Conservation (phyloP, 2,797 vertebrate species). For the Gorsachius magnificus region DNA sequence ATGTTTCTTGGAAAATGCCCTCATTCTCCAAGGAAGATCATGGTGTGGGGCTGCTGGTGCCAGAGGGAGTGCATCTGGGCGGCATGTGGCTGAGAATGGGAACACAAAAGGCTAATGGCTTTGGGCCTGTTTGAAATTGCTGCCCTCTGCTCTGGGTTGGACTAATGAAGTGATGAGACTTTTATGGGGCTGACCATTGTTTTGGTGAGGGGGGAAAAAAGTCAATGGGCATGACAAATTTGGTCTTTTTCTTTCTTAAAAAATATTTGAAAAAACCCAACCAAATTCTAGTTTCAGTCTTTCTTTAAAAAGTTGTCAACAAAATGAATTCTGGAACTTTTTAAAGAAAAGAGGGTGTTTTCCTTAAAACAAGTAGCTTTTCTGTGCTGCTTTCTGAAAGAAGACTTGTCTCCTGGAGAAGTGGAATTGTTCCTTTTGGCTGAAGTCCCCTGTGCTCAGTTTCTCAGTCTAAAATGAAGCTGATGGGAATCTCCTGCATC, state of each 20-base stretch:
- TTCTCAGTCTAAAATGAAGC: neutral
- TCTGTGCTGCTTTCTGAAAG: neutral
- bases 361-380: neutral
- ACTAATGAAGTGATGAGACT: neutral
- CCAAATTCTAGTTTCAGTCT: neutral
- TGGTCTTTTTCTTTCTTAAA: too few relatives aligned
- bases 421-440: neutral
- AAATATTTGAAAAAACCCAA: neutral
- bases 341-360: neutral
- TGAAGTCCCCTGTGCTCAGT: neutral
- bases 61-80: neutral
- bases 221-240: too few relatives aligned
- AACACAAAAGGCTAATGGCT: neutral
- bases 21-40: rapidly evolving
- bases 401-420: neutral
- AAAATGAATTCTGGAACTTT: neutral
- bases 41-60: neutral
- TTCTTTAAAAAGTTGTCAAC: neutral
- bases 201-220: neutral
- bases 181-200: neutral
- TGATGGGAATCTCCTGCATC: neutral
- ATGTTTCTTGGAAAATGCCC: neutral
- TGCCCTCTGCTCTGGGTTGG: neutral
- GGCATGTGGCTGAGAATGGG: neutral
- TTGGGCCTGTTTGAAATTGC: neutral